phyloP scores from a whole-genome alignment of 2,888 invertebrate species.

The Gerosis bhagava region DNA sequence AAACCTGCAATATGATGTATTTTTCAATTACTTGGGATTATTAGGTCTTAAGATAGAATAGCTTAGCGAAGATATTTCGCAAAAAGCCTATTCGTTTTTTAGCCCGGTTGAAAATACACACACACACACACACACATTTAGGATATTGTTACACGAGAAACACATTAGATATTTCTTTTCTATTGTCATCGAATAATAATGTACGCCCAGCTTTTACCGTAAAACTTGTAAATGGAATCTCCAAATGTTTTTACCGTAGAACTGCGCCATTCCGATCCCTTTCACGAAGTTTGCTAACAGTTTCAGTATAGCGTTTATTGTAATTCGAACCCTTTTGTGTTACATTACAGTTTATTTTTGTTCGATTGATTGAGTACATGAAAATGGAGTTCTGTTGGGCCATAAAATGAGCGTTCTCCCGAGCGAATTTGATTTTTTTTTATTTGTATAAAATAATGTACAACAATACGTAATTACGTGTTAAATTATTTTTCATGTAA shows the following conservation, averaged over 20 bases:
- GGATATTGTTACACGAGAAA: no score
- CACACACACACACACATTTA: no score
- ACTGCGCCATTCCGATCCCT: slow-evolving; percentile 38
- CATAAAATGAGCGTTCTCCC: slow-evolving; percentile 28
- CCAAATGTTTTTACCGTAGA: slow-evolving; percentile 43
- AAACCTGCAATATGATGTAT: no score
- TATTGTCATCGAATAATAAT: slow-evolving; percentile 11
- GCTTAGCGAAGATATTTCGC: no score
- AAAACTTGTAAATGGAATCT: slow-evolving; percentile 26
- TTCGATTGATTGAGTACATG: slow-evolving; percentile 31
- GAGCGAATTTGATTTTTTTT: no score
- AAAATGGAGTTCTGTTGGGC: slow-evolving; percentile 34
- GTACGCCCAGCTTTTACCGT: slow-evolving; percentile 1
- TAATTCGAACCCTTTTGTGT: slow-evolving; percentile 43
- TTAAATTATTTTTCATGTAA: no score
- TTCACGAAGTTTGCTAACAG: slow-evolving; percentile 38
- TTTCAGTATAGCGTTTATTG: slow-evolving; percentile 32
- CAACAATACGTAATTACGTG: no score
- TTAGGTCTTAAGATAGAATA: no score
- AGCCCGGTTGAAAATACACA: no score
- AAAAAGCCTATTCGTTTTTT: no score
- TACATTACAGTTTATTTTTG: slow-evolving; percentile 43
- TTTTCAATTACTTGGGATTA: no score
- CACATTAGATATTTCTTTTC: slow-evolving; percentile 3
- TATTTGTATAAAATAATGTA: no score